A percentile compares a stretch with the other conserved stretches of the same genome.
phyloP scores from a whole-genome alignment of 2,797 vertebrate species.

The Cuculus canorus region DNA sequence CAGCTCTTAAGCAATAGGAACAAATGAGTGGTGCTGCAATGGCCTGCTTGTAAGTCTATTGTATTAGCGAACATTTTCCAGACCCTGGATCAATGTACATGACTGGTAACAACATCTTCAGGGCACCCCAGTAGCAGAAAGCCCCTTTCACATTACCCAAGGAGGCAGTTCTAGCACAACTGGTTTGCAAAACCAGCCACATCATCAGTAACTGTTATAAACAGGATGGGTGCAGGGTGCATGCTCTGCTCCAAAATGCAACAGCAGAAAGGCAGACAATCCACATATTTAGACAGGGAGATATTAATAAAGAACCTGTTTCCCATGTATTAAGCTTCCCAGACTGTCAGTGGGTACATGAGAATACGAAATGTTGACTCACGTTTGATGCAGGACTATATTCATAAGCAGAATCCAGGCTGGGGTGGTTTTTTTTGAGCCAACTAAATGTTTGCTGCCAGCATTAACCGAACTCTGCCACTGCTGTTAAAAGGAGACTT shows the following conservation, averaged over 20 bases:
- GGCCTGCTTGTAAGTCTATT: background rate
- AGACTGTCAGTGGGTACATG: background rate
- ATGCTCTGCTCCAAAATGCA: background rate
- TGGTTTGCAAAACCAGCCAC: background rate
- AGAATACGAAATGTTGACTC: background rate
- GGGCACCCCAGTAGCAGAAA: background rate
- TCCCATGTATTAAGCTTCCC: background rate
- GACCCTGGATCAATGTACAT: background rate
- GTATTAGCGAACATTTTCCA: background rate
- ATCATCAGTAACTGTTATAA: background rate
- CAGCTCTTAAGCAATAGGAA: background rate
- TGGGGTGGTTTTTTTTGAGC: background rate
- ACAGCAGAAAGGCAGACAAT: background rate
- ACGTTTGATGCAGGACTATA: background rate
- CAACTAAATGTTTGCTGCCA: background rate
- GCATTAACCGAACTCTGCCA: background rate
- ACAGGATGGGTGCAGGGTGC: background rate
- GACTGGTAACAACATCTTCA: background rate
- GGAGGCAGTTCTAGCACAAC: background rate
- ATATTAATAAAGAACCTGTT: background rate
- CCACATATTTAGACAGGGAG: background rate
- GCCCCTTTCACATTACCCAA: background rate
- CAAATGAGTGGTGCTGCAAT: background rate
- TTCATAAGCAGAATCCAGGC: background rate
- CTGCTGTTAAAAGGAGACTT: constrained; percentile 19